Evolutionary conservation across 2,113 vertebrate species (phyloP).

Genomic region (Enhydra lutris): DNA sequence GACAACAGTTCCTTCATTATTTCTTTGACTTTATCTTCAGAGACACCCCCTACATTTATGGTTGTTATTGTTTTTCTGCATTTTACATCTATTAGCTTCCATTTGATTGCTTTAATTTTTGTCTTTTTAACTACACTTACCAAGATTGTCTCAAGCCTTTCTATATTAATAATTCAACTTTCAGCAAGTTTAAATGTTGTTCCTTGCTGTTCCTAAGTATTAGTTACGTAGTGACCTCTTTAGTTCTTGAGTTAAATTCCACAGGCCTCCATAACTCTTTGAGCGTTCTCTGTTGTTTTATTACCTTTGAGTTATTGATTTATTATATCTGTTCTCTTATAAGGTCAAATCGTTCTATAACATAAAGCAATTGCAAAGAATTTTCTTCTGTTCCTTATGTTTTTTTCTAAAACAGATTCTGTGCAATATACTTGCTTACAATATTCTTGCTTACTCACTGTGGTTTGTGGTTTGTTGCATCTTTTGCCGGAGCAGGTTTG

Average conservation of each 20-base stretch:
- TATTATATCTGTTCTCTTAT: not conserved
- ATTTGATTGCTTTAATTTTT: slow-evolving; percentile 2
- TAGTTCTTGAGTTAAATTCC: not conserved
- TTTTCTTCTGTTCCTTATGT: not conserved
- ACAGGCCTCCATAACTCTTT: not conserved
- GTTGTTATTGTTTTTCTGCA: not conserved
- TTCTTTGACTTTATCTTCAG: not conserved
- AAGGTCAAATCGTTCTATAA: not conserved
- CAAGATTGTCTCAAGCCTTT: not conserved
- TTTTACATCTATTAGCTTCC: not conserved
- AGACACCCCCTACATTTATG: not conserved
- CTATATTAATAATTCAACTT: not conserved
- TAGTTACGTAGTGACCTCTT: not conserved
- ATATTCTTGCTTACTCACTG: not conserved
- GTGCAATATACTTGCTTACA: not conserved
- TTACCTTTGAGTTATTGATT: not conserved
- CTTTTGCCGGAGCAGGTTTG: not conserved
- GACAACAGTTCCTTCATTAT: not conserved
- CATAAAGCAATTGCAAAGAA: not conserved
- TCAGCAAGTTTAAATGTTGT: not conserved
- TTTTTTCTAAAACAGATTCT: not conserved
- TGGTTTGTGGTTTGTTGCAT: not conserved
- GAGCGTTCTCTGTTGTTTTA: not conserved
- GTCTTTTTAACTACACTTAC: not conserved
- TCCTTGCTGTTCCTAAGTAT: not conserved